Evolutionary conservation across 2,797 vertebrate species (phyloP).

Genomic region (Pygocentrus nattereri): DNA sequence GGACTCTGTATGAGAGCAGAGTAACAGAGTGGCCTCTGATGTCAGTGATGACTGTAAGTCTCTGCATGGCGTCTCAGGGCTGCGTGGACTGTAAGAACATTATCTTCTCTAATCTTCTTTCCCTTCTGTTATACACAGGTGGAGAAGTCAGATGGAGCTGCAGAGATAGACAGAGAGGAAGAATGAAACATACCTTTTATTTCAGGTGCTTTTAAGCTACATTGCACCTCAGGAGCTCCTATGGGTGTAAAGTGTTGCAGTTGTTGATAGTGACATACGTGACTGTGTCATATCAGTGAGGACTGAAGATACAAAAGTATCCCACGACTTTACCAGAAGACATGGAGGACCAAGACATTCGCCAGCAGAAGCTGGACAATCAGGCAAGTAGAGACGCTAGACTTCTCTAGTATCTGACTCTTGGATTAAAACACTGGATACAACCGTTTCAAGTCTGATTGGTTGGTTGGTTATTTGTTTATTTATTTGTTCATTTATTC

Average conservation of each 20-base stretch:
- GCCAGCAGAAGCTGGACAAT: conserved; percentile 82
- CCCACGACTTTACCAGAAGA: conserved; percentile 26
- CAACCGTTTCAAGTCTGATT: neutral
- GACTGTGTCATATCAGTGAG: neutral
- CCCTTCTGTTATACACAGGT: conserved; percentile 80
- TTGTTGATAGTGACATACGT: neutral
- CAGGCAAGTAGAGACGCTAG: conserved; percentile 71
- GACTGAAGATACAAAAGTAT: neutral
- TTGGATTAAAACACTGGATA: neutral
- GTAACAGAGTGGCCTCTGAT: conserved; percentile 29
- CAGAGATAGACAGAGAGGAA: conserved; percentile 46
- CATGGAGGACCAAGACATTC: conserved; percentile 78
- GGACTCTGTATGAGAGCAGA: neutral
- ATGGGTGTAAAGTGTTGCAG: neutral
- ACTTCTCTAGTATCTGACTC: neutral
- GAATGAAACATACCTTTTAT: conserved; percentile 32
- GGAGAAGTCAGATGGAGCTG: conserved; percentile 65
- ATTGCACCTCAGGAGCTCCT: conserved; percentile 9
- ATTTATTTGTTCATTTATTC: neutral
- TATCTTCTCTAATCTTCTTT: conserved; percentile 85
- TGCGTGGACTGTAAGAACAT: conserved; percentile 75
- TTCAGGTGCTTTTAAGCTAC: conserved; percentile 38
- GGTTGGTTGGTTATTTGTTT: neutral
- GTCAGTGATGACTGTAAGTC: conserved; percentile 36
- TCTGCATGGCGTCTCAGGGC: conserved; percentile 30